Conservation (phyloP, 1,140 invertebrate species). For the Chironomus striatipennis region DNA sequence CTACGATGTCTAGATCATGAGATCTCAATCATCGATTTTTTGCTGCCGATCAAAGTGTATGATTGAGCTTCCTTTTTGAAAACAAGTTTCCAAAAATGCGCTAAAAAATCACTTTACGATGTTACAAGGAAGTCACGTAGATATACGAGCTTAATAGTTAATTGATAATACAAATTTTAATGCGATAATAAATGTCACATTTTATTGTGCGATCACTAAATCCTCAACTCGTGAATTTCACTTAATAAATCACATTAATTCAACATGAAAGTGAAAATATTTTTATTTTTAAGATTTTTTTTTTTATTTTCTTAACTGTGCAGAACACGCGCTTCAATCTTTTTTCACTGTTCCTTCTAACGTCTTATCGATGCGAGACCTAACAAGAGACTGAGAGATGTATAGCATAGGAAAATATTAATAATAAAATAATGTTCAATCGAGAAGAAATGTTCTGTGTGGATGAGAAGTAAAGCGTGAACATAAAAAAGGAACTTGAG, state of each 20-base stretch:
- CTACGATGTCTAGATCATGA: no score
- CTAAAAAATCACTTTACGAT: no score
- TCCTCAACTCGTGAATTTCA: not conserved
- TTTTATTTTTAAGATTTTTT: not conserved
- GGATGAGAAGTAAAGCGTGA: not conserved
- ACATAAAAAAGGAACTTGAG: no score
- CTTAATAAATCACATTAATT: not conserved
- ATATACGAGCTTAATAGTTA: not conserved
- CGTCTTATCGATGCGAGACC: constrained; percentile 5
- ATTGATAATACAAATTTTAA: not conserved
- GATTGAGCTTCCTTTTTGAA: no score
- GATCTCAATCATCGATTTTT: no score
- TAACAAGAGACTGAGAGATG: not conserved
- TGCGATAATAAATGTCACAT: not conserved
- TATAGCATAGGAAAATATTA: not conserved
- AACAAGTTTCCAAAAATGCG: no score
- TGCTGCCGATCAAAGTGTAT: no score
- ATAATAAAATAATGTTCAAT: not conserved
- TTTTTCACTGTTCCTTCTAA: not conserved
- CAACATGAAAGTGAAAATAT: not conserved
- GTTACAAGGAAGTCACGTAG: no score
- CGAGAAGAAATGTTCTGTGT: not conserved
- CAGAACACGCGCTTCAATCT: not conserved
- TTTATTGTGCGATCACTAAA: not conserved
- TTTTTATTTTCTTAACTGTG: not conserved